Evolutionary conservation across 2,888 invertebrate species (phyloP).

Genomic region (Dioctria rufipes): DNA sequence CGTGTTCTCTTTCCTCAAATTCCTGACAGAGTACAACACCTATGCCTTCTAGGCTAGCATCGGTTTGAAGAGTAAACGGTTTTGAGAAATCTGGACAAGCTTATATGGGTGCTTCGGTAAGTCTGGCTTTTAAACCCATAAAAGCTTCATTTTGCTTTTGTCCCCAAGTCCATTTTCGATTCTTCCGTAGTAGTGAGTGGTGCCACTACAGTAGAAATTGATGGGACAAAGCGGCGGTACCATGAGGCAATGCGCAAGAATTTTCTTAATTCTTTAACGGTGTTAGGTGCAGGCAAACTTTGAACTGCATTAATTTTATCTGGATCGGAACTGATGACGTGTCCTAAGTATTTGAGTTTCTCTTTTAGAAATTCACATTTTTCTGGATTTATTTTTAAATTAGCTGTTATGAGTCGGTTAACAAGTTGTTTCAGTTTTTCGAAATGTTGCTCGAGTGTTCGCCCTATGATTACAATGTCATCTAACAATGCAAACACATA

Average conservation of each 20-base stretch:
- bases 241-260: conserved; percentile 49
- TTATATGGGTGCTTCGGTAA: conserved; percentile 24
- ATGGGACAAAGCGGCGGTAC: conserved; percentile 36
- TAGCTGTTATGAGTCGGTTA: too few species aligned
- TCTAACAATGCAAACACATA: too few species aligned
- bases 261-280: conserved; percentile 11
- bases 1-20: conserved; percentile 54
- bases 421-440: too few species aligned
- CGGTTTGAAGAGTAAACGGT: conserved; percentile 2
- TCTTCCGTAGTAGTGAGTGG: conserved; percentile 29
- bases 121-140: not conserved
- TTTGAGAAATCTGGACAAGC: conserved; percentile 25
- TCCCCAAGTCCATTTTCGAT: conserved; percentile 15
- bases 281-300: not conserved
- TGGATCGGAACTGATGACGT: not conserved
- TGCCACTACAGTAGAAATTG: conserved; percentile 4
- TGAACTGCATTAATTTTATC: conserved; percentile 34
- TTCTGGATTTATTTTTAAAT: too few species aligned
- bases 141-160: conserved; percentile 28
- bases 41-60: not conserved
- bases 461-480: too few species aligned
- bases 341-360: too few species aligned
- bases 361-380: too few species aligned
- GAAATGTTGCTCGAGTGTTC: too few species aligned
- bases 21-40: conserved; percentile 17